These are phyloP conservation scores for Turritopsis dohrnii DNA, from an alignment of 30 jellyfish, hydroid and myxozoan genomes.

Conservation along the genomic window DNA sequence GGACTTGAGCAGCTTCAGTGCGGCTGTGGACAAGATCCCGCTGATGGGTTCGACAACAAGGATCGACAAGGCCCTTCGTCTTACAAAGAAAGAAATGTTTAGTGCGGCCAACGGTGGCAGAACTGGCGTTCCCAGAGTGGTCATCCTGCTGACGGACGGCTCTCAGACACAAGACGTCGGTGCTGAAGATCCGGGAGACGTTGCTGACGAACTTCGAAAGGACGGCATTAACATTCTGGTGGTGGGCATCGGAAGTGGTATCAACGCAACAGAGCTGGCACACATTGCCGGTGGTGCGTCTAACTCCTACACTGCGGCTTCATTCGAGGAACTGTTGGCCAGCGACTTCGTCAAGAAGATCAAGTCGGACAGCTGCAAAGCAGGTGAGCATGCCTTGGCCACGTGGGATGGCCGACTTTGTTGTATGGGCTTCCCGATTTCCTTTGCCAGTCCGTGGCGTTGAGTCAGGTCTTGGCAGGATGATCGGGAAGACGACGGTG, in stretches of 20 bases:
- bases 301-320: conserved; percentile 21
- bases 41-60: conserved; percentile 71
- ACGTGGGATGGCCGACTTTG: not conserved
- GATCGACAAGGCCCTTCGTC: conserved; percentile 69
- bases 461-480: not conserved
- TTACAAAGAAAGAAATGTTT: conserved; percentile 54
- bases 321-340: conserved; percentile 32
- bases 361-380: not conserved
- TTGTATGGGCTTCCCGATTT: not conserved
- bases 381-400: conserved; percentile 11
- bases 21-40: conserved; percentile 67
- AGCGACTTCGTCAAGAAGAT: not conserved
- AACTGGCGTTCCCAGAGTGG: conserved; percentile 42
- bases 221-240: conserved; percentile 44
- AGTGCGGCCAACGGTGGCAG: conserved; percentile 46
- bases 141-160: conserved; percentile 79
- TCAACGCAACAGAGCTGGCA: conserved; percentile 49
- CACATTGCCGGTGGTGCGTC: conserved; percentile 53
- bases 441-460: not conserved
- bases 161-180: conserved; percentile 68
- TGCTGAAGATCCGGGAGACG: conserved; percentile 63
- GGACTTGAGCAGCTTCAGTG: conserved; percentile 31
- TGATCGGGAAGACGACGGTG: not conserved
- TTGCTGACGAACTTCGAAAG: conserved; percentile 58
- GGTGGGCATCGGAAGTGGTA: conserved; percentile 69